A percentile compares a stretch with the other conserved stretches of the same genome.
phyloP scores from a whole-genome alignment of 2,113 vertebrate genomes.

The Perca fluviatilis region DNA sequence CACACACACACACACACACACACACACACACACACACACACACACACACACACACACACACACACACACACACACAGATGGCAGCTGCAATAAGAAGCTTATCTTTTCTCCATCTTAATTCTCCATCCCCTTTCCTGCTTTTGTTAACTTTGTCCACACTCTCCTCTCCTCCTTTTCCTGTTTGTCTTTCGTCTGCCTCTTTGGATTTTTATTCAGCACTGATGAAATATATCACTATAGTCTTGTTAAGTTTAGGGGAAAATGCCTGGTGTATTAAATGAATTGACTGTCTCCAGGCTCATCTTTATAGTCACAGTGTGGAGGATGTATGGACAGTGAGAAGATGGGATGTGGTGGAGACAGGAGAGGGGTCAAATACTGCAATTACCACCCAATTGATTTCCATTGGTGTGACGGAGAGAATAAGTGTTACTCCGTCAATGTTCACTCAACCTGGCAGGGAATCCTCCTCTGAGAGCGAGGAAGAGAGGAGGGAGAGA shows the following conservation, averaged over 20 bases:
- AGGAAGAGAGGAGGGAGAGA: constrained; percentile 8
- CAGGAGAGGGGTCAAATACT: constrained; percentile 78
- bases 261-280: constrained; percentile 53
- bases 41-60: constrained; percentile 46
- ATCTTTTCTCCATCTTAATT: constrained; percentile 27
- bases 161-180: constrained; percentile 44
- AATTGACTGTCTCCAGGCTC: constrained; percentile 56
- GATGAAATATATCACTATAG: constrained; percentile 49
- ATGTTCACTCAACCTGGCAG: constrained; percentile 78
- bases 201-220: constrained; percentile 33
- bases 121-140: constrained; percentile 20
- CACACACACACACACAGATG: constrained; percentile 41
- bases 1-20: constrained; percentile 35
- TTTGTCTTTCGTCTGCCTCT: constrained; percentile 48
- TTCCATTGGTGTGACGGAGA: constrained; percentile 81
- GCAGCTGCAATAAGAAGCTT: constrained; percentile 37
- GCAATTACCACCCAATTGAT: constrained; percentile 82
- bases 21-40: constrained; percentile 34
- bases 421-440: constrained; percentile 82
- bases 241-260: constrained; percentile 45
- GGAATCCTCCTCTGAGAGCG: constrained; percentile 64
- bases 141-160: constrained; percentile 42
- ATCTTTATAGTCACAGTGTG: constrained; percentile 56
- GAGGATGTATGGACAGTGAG: constrained; percentile 51
- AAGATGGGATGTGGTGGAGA: constrained; percentile 68